Conservation (phyloP, 2,888 invertebrate genomes). For the Lasioglossum leucozonium region DNA sequence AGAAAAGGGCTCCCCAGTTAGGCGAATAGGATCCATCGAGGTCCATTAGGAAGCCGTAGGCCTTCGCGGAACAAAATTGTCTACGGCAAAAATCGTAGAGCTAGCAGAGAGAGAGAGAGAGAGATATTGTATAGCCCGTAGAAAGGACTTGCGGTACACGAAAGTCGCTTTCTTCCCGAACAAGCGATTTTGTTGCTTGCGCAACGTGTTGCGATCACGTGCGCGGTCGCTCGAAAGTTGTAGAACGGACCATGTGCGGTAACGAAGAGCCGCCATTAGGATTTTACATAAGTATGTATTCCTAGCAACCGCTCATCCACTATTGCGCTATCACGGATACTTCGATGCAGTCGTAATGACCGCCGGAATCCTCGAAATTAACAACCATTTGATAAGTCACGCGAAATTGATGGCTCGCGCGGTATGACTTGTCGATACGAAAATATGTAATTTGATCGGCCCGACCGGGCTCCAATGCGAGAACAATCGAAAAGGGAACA, state of each 20-base stretch:
- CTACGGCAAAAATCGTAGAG: background rate
- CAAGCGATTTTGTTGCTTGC: constrained; percentile 20
- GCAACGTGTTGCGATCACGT: constrained; percentile 12
- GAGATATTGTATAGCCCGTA: background rate
- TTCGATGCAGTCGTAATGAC: constrained; percentile 69
- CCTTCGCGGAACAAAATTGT: no score
- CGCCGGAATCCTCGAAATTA: background rate
- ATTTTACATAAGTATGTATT: constrained; percentile 22
- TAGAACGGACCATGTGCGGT: background rate
- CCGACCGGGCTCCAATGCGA: background rate
- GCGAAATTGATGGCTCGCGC: background rate
- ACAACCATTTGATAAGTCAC: background rate
- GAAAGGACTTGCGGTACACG: background rate
- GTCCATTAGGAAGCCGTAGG: no score
- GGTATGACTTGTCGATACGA: background rate
- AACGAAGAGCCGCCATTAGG: constrained; percentile 27
- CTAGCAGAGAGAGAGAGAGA: no score
- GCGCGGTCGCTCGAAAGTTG: constrained; percentile 17
- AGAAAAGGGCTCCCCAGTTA: constrained; percentile 76
- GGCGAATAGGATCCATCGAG: constrained; percentile 51
- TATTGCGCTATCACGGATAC: constrained; percentile 69
- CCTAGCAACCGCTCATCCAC: constrained; percentile 31
- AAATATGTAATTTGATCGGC: background rate
- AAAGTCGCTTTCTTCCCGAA: constrained; percentile 17
- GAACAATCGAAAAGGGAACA: background rate